Evolutionary conservation across 2,113 vertebrate species (phyloP).

Genomic region (Nettapus auritus): DNA sequence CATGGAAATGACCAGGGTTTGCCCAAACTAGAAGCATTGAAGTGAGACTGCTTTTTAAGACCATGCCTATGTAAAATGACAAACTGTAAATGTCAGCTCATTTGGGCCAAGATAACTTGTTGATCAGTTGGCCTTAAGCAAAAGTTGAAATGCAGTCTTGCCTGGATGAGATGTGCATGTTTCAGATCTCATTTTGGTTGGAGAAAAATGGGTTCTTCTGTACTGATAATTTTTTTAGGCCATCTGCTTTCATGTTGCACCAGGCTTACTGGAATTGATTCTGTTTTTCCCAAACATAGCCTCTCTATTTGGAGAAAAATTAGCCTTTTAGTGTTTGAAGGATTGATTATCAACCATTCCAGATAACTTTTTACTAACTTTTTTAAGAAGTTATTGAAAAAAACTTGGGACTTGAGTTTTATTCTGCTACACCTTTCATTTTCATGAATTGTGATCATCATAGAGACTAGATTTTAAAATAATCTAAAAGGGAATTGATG

Average conservation of each 20-base stretch:
- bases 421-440: neutral
- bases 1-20: neutral
- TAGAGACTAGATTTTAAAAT: neutral
- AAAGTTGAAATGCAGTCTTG: neutral
- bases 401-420: neutral
- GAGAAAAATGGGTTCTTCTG: conserved; percentile 1
- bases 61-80: neutral
- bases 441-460: neutral
- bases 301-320: neutral
- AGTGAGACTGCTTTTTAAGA: neutral
- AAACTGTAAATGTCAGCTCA: neutral
- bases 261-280: conserved; percentile 3
- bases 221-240: conserved; percentile 25
- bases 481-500: neutral
- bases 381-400: neutral
- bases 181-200: conserved; percentile 8
- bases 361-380: neutral
- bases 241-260: conserved; percentile 16
- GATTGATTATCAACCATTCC: neutral
- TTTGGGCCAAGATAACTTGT: neutral
- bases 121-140: neutral
- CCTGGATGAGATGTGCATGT: neutral
- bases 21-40: neutral
- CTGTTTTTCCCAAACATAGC: neutral
- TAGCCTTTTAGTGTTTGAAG: neutral